A percentile compares a stretch with the other conserved stretches of the same genome.
Evolutionary conservation across 2,113 vertebrate species (phyloP).

Genomic region (Rhabdomys dilectus): DNA sequence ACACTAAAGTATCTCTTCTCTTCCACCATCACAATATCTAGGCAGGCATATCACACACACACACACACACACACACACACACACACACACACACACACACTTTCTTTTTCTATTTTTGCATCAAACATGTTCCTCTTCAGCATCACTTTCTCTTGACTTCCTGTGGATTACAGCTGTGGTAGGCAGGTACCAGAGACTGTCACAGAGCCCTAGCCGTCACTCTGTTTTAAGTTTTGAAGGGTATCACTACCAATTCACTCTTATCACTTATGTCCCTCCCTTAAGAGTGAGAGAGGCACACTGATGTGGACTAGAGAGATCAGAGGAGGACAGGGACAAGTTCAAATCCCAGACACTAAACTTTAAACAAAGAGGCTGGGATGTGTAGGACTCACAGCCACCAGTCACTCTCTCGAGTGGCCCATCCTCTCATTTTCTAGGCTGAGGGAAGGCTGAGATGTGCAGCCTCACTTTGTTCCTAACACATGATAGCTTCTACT

Average conservation of each 20-base stretch:
- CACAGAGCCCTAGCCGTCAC: conserved; percentile 91
- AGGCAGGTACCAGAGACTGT: conserved; percentile 97
- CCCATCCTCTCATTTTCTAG: not conserved
- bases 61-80: not conserved
- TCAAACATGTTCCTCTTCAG: conserved; percentile 85
- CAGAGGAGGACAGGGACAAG: not conserved
- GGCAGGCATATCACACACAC: not conserved
- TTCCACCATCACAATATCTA: not conserved
- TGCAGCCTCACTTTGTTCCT: not conserved
- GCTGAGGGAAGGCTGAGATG: not conserved
- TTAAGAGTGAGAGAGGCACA: not conserved
- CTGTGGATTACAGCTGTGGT: conserved; percentile 95
- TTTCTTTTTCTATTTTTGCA: not conserved
- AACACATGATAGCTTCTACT: not conserved
- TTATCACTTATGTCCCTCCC: not conserved
- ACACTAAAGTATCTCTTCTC: not conserved
- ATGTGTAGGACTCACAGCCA: not conserved
- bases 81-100: not conserved
- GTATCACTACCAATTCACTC: not conserved
- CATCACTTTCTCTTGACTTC: conserved; percentile 85
- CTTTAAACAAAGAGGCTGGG: not conserved
- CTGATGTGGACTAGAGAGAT: not conserved
- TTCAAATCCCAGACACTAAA: not conserved
- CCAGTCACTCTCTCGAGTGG: not conserved
- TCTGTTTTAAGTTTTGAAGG: not conserved